phyloP scores from a whole-genome alignment of 2,888 invertebrate species.

The Rapana venosa region DNA sequence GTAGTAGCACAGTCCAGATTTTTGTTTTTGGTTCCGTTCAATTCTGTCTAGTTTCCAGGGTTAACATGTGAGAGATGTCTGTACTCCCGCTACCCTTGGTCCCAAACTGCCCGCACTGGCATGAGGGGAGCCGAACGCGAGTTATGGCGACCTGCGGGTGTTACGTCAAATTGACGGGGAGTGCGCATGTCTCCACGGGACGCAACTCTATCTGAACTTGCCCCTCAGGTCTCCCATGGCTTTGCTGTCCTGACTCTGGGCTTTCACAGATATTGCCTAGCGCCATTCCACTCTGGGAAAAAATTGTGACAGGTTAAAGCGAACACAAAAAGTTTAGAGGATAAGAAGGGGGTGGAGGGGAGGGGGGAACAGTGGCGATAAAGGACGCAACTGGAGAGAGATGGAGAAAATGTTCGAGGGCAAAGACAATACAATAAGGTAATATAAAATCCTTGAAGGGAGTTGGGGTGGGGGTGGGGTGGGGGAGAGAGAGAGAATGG shows the following conservation, averaged over 20 bases:
- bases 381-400: no score
- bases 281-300: neutral
- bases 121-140: neutral
- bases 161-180: constrained; percentile 29
- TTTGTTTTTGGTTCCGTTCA: neutral
- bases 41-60: neutral
- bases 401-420: no score
- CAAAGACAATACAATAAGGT: no score
- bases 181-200: constrained; percentile 6
- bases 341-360: no score
- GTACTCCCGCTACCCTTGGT: neutral
- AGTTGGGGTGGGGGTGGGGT: no score
- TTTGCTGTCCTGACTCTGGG: neutral
- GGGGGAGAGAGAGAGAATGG: no score
- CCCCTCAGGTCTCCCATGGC: neutral
- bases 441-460: no score
- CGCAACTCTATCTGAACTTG: constrained; percentile 26
- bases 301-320: neutral
- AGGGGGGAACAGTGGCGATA: no score
- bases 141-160: constrained; percentile 32
- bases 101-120: neutral
- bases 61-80: neutral
- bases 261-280: constrained; percentile 4
- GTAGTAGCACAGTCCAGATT: neutral
- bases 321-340: neutral